phyloP scores from a whole-genome alignment of 1,140 invertebrate genomes.

The Tetraneura akinire region DNA sequence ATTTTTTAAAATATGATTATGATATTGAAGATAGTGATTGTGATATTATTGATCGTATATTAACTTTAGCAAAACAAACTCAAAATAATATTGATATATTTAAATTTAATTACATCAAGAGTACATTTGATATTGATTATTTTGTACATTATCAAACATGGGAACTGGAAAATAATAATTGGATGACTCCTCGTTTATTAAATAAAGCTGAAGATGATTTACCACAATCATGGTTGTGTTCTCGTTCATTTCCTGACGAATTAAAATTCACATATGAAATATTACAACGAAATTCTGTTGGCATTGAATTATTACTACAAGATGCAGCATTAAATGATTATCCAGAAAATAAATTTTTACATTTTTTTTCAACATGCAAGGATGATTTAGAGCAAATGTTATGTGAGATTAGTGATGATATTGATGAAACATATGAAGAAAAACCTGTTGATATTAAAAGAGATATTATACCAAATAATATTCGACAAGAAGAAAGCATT shows the following conservation, averaged over 20 bases:
- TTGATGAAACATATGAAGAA: not conserved
- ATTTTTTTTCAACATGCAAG: not conserved
- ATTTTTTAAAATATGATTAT: too few species aligned
- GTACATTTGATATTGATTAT: not conserved
- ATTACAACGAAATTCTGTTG: slow-evolving; percentile 23
- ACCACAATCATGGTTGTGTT: not conserved
- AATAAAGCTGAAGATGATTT: not conserved
- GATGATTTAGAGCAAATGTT: not conserved
- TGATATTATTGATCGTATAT: slow-evolving; percentile 13
- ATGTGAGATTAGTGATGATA: not conserved
- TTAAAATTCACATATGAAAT: not conserved
- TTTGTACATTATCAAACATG: not conserved
- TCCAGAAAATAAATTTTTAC: not conserved
- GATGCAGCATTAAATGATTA: not conserved
- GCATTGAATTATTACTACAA: slow-evolving; percentile 2
- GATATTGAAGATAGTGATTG: not conserved
- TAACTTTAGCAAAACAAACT: not conserved
- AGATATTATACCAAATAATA: not conserved
- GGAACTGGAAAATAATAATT: not conserved
- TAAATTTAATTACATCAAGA: not conserved
- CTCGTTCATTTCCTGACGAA: slow-evolving; percentile 10
- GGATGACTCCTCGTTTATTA: not conserved
- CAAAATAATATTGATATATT: slow-evolving; percentile 3
- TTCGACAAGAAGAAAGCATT: not conserved
- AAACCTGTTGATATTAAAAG: not conserved